Evolutionary conservation across 2,113 vertebrate species (phyloP).

Genomic region (Odocoileus hemionus): DNA sequence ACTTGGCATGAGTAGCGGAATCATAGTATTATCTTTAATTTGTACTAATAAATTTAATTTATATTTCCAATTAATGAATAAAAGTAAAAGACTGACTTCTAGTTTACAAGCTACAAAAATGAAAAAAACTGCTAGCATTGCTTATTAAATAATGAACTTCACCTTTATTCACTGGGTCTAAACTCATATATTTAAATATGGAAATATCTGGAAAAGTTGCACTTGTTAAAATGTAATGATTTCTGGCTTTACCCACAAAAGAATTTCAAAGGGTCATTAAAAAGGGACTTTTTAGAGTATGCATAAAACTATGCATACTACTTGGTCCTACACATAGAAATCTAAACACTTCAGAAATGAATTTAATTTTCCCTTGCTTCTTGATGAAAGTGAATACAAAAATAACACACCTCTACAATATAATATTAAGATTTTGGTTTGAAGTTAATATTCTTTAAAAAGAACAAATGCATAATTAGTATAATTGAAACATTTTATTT

Average conservation of each 20-base stretch:
- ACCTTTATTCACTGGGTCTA: not conserved
- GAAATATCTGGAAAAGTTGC: not conserved
- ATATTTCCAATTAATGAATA: not conserved
- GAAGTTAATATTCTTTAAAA: constrained; percentile 21
- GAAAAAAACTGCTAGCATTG: not conserved
- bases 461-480: constrained; percentile 24
- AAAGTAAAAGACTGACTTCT: not conserved
- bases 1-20: not conserved
- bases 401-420: not conserved
- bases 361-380: not conserved
- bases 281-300: not conserved
- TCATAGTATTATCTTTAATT: not conserved
- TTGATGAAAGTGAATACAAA: not conserved
- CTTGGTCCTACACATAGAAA: not conserved
- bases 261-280: not conserved
- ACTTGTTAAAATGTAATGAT: not conserved
- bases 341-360: not conserved
- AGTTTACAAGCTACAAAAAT: not conserved
- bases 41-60: not conserved
- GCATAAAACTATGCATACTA: not conserved
- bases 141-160: not conserved
- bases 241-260: not conserved
- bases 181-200: not conserved
- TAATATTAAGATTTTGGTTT: constrained; percentile 13
- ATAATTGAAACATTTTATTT: constrained; percentile 29